Evolutionary conservation across 1,140 invertebrate species (phyloP).

Genomic region (Lepidurus packardi): DNA sequence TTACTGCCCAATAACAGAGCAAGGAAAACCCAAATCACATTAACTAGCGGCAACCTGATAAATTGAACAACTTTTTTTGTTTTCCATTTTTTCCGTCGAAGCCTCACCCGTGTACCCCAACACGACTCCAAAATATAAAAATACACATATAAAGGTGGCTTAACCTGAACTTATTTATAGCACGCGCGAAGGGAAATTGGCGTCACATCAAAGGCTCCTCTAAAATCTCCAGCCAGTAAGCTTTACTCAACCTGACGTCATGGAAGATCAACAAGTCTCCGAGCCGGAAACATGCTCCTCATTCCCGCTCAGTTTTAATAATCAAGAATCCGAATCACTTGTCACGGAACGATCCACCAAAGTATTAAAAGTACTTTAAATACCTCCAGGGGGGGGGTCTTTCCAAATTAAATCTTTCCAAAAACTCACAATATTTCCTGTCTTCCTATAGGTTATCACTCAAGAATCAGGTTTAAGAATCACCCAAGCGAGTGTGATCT

Average conservation of each 20-base stretch:
- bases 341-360: background rate
- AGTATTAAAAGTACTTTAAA: background rate
- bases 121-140: background rate
- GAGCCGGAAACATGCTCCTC: background rate
- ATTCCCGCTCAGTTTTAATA: background rate
- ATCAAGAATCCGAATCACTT: background rate
- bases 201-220: constrained; percentile 14
- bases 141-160: background rate
- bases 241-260: background rate
- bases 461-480: constrained; percentile 13
- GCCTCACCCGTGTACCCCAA: background rate
- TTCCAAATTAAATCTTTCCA: background rate
- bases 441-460: background rate
- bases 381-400: too few species aligned
- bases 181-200: background rate
- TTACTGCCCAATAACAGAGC: too few species aligned
- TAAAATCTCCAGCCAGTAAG: background rate
- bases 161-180: constrained; percentile 19
- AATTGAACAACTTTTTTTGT: too few species aligned
- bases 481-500: background rate
- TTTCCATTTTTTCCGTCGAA: background rate
- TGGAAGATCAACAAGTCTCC: constrained; percentile 21
- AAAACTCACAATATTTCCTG: background rate
- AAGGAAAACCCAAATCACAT: too few species aligned
- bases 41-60: too few species aligned